Evolutionary conservation across 2,797 vertebrate genomes (phyloP), one percentile per base, ranked within the genome.

Genomic region (Phylloscopus collybita): DNA sequence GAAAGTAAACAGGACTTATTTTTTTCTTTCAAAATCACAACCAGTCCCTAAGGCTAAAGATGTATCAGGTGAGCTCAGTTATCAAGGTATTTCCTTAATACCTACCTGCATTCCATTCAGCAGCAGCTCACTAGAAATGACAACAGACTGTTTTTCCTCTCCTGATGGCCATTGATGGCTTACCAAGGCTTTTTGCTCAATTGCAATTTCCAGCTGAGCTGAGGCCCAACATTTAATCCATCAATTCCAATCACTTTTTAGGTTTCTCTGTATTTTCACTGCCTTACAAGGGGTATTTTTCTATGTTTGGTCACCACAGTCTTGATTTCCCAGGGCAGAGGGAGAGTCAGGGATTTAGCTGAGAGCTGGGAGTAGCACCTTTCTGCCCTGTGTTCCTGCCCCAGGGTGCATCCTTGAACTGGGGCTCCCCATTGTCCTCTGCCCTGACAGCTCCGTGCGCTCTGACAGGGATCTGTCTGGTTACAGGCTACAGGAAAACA

Each of bases 1-100:
- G 86, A 76, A 92, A 80, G 29, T 17, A 64, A 20, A 38, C 22
- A 76, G 21, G 36, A 60, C 16, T 67, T 76, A 15, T 16, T 86
- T 90, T 90, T 92, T 89, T 30, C 60, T 82, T 96, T 87, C 80
- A 87, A 87, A 91, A 93, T 93, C 27, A 54, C 78, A 40, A 44
- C 29, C 49, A 42, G 36, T 38, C 49, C 71, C 64, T 85, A 94
- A 56, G 64, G 32, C 70, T 73, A 81, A 90, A 75, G 53, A 57
- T 6, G 1, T 30, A 64, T 60, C 59, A 66, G 30, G 10, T 80
- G 60, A 94, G 40, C 49, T 95, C 80, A 85, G 71, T 51, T 80
- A 50, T 81, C 60, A 76, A 76, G 26, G 42, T 56, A 79, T 79
- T 87, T 84, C 54, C 78, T 71, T 87, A 84, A 70, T 53, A 73